Percentiles rank a stretch among this genome's conserved stretches.
phyloP scores from a whole-genome alignment of 1,140 invertebrate species.

The Heterodera schachtii region DNA sequence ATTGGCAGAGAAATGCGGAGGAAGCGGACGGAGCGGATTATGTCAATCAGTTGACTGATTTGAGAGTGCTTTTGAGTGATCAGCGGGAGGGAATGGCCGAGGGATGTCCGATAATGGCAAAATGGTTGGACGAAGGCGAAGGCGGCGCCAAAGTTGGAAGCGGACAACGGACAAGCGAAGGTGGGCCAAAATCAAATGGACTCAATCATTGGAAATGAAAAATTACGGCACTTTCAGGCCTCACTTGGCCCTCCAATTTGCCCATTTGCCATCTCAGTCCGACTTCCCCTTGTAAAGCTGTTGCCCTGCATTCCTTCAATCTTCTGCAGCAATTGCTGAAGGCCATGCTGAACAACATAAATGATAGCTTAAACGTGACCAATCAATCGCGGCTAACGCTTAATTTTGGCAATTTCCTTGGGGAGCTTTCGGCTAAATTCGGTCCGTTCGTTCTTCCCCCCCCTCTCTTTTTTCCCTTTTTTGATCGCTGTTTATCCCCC shows the following conservation, averaged over 20 bases:
- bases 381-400: not conserved
- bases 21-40: not conserved
- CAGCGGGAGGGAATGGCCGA: not conserved
- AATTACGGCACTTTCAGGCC: not conserved
- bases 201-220: too few species aligned
- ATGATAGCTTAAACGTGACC: not conserved
- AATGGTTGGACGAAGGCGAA: not conserved
- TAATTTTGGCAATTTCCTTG: not conserved
- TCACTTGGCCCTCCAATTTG: not conserved
- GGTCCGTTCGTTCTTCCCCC: not conserved
- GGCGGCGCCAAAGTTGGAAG: not conserved
- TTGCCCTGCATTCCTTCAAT: not conserved
- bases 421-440: not conserved
- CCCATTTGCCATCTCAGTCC: not conserved
- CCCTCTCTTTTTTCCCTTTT: not conserved
- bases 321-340: not conserved
- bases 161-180: not conserved
- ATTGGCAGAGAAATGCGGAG: not conserved
- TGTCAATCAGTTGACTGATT: constrained; percentile 20
- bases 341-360: not conserved
- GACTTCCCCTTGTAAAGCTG: not conserved
- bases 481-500: not conserved
- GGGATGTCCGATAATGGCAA: not conserved
- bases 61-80: not conserved
- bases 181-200: not conserved